Percentiles rank a stretch among this genome's conserved stretches.
Evolutionary conservation across 2,113 vertebrate genomes (phyloP).

Genomic region (Tretioscincus oriximinensis): DNA sequence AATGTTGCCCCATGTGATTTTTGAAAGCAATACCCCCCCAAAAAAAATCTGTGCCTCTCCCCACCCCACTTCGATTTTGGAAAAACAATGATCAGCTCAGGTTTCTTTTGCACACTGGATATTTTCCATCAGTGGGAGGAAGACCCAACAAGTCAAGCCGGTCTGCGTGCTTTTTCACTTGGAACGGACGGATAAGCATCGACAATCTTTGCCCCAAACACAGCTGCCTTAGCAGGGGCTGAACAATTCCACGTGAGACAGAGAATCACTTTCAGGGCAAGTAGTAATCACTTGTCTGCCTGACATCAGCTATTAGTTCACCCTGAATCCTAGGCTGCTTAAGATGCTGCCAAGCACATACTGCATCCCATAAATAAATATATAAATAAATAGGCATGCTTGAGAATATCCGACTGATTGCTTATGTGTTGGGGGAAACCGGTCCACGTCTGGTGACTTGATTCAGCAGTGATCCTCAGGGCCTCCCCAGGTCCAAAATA

Average conservation of each 20-base stretch:
- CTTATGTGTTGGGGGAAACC: too few species aligned
- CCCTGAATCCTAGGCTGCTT: slow-evolving; percentile 9
- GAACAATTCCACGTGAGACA: slow-evolving; percentile 40
- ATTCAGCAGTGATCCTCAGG: not conserved
- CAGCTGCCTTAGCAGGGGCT: slow-evolving; percentile 34
- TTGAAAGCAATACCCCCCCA: too few species aligned
- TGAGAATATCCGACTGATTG: too few species aligned
- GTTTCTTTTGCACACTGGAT: not conserved
- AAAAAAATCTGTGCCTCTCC: too few species aligned
- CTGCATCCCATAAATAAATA: not conserved
- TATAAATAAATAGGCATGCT: not conserved
- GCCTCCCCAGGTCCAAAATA: not conserved
- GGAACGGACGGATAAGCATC: too few species aligned
- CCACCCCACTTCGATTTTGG: too few species aligned
- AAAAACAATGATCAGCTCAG: slow-evolving; percentile 23
- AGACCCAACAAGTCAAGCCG: not conserved
- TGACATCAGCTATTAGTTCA: slow-evolving; percentile 55
- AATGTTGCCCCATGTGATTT: too few species aligned
- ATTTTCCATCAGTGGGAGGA: not conserved
- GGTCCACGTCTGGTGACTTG: not conserved
- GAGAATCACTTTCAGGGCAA: slow-evolving; percentile 33
- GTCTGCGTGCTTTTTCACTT: not conserved
- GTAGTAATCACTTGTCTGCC: slow-evolving; percentile 32
- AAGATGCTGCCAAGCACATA: not conserved
- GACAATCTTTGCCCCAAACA: too few species aligned